Evolutionary conservation across 1,140 invertebrate species (phyloP).

Genomic region (Dermatophagoides farinae): DNA sequence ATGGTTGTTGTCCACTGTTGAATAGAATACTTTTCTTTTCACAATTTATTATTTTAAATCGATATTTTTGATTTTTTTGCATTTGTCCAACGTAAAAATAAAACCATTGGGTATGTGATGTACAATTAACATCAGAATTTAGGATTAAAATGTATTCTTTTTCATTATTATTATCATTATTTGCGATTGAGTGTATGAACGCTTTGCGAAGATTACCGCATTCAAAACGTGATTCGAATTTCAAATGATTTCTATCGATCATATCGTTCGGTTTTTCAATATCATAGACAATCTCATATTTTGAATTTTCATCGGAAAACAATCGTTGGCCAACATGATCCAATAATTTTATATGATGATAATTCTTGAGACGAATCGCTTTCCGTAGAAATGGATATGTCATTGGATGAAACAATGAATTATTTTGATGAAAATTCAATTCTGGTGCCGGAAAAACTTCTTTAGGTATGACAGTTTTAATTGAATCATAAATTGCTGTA

Average conservation of each 20-base stretch:
- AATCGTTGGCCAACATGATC: slow-evolving; percentile 7
- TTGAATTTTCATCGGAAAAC: not conserved
- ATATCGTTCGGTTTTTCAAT: not conserved
- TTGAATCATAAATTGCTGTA: too few species aligned
- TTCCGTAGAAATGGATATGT: not conserved
- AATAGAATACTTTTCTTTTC: slow-evolving; percentile 73
- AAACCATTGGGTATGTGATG: slow-evolving; percentile 68
- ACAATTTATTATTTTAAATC: slow-evolving; percentile 78
- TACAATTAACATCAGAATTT: slow-evolving; percentile 62
- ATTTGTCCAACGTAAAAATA: slow-evolving; percentile 76
- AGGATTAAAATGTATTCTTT: slow-evolving; percentile 85
- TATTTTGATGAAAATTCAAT: not conserved
- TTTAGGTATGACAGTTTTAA: not conserved
- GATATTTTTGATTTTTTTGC: slow-evolving; percentile 44
- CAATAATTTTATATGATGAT: slow-evolving; percentile 6
- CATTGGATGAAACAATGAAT: not conserved
- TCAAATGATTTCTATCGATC: slow-evolving; percentile 26
- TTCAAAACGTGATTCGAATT: slow-evolving; percentile 88
- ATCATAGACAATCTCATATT: slow-evolving; percentile 1
- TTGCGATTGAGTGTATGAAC: slow-evolving; percentile 21
- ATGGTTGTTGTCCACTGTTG: slow-evolving; percentile 56
- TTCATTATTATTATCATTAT: slow-evolving; percentile 35
- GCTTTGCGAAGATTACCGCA: slow-evolving; percentile 85
- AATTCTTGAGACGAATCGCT: not conserved
- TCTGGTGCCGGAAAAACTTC: not conserved